Conservation (phyloP, 1,140 invertebrate species). For the Caligus rogercresseyi region DNA sequence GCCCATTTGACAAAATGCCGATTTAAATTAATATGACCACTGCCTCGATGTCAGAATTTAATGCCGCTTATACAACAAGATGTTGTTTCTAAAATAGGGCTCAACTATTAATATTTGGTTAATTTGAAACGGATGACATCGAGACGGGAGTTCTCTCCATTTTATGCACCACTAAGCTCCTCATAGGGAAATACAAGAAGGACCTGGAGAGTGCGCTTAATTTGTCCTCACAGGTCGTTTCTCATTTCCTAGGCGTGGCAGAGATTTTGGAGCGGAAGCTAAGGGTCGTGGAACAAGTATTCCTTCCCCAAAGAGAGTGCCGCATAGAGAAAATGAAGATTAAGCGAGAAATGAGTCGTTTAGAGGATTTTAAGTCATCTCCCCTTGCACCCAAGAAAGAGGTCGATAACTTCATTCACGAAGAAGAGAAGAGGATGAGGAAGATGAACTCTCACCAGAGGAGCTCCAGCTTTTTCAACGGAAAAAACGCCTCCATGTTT, state of each 20-base stretch:
- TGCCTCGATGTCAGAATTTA: too few relatives aligned
- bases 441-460: constrained; percentile 50
- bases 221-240: not conserved
- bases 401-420: too few relatives aligned
- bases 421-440: constrained; percentile 32
- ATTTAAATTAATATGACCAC: too few relatives aligned
- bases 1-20: too few relatives aligned
- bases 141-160: not conserved
- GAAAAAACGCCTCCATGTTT: constrained; percentile 56
- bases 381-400: too few relatives aligned
- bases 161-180: not conserved
- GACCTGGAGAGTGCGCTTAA: not conserved
- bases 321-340: not conserved
- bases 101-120: too few relatives aligned
- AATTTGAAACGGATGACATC: too few relatives aligned
- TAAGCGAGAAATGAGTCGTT: not conserved
- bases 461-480: constrained; percentile 75
- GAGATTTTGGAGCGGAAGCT: not conserved
- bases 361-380: too few relatives aligned
- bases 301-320: not conserved
- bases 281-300: not conserved
- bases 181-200: not conserved
- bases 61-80: too few relatives aligned
- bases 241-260: not conserved
- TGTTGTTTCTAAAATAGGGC: too few relatives aligned